phyloP scores from a whole-genome alignment of 2,888 invertebrate species.

The Campaea margaritaria region DNA sequence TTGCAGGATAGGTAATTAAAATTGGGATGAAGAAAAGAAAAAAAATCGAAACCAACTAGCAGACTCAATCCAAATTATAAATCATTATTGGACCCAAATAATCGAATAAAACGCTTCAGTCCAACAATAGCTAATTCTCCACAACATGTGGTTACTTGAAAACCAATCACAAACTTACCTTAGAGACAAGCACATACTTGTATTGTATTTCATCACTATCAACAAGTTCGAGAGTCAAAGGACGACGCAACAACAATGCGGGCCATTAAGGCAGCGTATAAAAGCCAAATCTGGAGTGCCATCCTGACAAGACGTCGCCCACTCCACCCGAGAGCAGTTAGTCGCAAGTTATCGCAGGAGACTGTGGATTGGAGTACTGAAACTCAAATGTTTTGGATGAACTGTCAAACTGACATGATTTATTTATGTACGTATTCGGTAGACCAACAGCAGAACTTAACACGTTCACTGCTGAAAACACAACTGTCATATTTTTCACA shows the following conservation, averaged over 20 bases:
- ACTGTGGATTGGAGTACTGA: constrained; percentile 8
- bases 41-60: too few relatives aligned
- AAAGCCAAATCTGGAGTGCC: constrained; percentile 60
- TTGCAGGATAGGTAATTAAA: too few relatives aligned
- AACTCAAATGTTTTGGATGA: background rate
- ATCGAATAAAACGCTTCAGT: background rate
- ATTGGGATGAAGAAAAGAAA: too few relatives aligned
- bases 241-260: constrained; percentile 37
- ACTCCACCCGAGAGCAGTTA: constrained; percentile 71
- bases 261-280: constrained; percentile 39
- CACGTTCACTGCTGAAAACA: too few relatives aligned
- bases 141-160: background rate
- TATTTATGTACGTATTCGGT: too few relatives aligned
- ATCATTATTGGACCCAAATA: background rate
- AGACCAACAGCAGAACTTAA: too few relatives aligned
- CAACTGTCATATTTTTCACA: too few relatives aligned
- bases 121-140: constrained; percentile 11
- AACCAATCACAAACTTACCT: constrained; percentile 22
- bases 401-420: background rate
- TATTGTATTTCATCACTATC: constrained; percentile 18
- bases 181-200: constrained; percentile 24
- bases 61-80: too few relatives aligned
- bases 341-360: constrained; percentile 63
- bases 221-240: constrained; percentile 33
- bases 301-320: constrained; percentile 61